Conservation (phyloP, 1,140 invertebrate genomes). For the Bombus affinis region DNA sequence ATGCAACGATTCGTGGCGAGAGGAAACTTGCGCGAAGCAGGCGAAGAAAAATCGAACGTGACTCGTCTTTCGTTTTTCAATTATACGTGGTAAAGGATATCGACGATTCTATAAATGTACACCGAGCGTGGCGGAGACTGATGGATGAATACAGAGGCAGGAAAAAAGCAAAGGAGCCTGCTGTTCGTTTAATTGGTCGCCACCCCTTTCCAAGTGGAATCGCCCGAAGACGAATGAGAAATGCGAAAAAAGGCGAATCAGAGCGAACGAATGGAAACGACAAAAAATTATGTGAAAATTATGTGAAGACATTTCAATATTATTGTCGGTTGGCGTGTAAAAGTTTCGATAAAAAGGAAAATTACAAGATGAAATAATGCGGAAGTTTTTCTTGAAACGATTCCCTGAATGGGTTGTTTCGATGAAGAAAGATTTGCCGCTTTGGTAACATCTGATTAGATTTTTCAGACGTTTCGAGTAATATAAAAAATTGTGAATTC, state of each 20-base stretch:
- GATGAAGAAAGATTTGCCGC: no score
- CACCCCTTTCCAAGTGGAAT: not conserved
- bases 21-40: not conserved
- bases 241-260: conserved; percentile 27
- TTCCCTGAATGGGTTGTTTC: not conserved
- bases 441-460: no score
- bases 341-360: not conserved
- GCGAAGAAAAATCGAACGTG: conserved; percentile 13
- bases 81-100: conserved; percentile 31
- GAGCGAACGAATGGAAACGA: not conserved
- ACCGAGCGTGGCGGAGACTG: conserved; percentile 24
- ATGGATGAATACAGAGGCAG: conserved; percentile 4
- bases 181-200: conserved; percentile 46
- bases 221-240: not conserved
- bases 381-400: not conserved
- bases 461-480: no score
- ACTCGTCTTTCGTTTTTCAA: conserved; percentile 8
- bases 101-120: conserved; percentile 36
- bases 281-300: not conserved
- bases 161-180: conserved; percentile 33
- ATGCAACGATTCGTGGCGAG: not conserved
- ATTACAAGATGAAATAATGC: not conserved
- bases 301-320: not conserved
- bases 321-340: not conserved
- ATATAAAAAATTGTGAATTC: no score